Evolutionary conservation across 2,797 vertebrate genomes (phyloP), one percentile per base, ranked within the genome.

Genomic region (Rhabdomys pumilio): DNA sequence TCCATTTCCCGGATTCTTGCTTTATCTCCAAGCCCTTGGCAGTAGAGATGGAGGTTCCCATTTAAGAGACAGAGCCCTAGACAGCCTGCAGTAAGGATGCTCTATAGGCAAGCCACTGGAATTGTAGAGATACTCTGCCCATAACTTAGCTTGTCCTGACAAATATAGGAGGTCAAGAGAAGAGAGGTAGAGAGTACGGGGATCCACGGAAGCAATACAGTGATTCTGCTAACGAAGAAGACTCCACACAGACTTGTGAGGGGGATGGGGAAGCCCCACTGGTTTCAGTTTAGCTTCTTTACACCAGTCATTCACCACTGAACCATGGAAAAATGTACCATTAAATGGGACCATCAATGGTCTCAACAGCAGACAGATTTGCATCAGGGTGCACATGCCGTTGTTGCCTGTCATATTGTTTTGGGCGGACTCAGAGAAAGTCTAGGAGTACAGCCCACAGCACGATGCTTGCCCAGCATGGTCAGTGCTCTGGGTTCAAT

Each of bases 281-380:
- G 34, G 44, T 73, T 80, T 29, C 0, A 24, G 11, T 47, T 57
- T 59, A 88, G 50, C 17, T 67, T n/a, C 44, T 26, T 75, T 79
- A 75, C n/a, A 22, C 59, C 34, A 67, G 59, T 6, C 38, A 34
- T 55, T 81, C 72, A 87, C 50, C 76, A 15, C 26, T 13, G 26
- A 93, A 47, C 22, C 92, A 67, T 67, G 76, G 63, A 92, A 95
- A 97, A 90, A 77, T 14, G 34, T 0, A 94, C 31, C n/a, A 41
- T 44, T 85, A 73, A 44, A 75, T 63, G 19, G 26, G 14, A 31
- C 88, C 69, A 73, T 10, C 55, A 87, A 44, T 19, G 53, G 34
- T 90, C 80, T 75, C 73, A 72, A 44, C 5, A 65, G 13, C 85
- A 89, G 91, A 76, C 10, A 90, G 19, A 87, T 73, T 53, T 86